Conservation (phyloP, 2,888 invertebrate species). For the Therioaphis trifolii region DNA sequence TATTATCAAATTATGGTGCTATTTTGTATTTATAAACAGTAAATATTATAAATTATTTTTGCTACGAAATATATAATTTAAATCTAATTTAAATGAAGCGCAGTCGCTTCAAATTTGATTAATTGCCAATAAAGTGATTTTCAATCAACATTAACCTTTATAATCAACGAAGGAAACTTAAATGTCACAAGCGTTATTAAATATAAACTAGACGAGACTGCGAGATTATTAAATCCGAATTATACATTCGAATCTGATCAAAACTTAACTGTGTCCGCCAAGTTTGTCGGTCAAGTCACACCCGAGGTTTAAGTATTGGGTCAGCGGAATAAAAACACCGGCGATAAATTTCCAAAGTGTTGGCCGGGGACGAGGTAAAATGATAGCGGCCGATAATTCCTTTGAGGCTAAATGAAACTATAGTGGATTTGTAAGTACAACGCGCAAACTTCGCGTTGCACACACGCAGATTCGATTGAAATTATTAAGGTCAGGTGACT, state of each 20-base stretch:
- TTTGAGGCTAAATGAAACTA: constrained; percentile 9
- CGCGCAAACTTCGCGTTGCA: constrained; percentile 28
- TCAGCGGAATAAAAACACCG: not conserved
- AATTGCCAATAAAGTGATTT: too few relatives aligned
- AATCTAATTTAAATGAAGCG: too few relatives aligned
- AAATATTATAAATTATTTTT: too few relatives aligned
- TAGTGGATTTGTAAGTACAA: not conserved
- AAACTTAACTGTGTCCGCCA: not conserved
- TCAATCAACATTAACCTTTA: too few relatives aligned
- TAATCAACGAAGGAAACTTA: too few relatives aligned
- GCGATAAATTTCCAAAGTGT: constrained; percentile 11
- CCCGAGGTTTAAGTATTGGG: not conserved
- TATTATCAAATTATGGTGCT: too few relatives aligned
- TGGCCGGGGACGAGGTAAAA: not conserved
- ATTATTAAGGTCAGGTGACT: constrained; percentile 59
- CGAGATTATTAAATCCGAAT: not conserved
- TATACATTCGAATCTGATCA: too few relatives aligned
- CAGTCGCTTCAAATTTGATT: too few relatives aligned
- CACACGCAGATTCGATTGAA: constrained; percentile 44
- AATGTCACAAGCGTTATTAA: too few relatives aligned
- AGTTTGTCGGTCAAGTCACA: not conserved
- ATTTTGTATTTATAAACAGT: too few relatives aligned
- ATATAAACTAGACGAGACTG: too few relatives aligned
- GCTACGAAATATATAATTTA: too few relatives aligned
- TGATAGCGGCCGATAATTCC: constrained; percentile 25